phyloP scores from a whole-genome alignment of 2,888 invertebrate species.

The Anodontia alba region DNA sequence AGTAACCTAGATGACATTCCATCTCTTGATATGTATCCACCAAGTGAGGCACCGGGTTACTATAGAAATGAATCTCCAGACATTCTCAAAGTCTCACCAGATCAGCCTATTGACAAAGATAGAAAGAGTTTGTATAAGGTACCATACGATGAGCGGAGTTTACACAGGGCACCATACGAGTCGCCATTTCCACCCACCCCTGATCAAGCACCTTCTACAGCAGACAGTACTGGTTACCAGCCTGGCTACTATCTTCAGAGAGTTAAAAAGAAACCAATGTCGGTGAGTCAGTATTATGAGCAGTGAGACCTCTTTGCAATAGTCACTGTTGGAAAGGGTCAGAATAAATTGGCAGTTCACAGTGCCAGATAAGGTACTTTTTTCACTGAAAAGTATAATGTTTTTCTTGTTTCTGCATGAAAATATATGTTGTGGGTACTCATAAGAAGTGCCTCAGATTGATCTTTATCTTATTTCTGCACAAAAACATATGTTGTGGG shows the following conservation, averaged over 20 bases:
- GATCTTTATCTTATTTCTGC: no score
- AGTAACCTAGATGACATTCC: constrained; percentile 74
- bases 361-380: no score
- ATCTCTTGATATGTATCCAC: constrained; percentile 66
- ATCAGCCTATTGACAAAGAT: constrained; percentile 27
- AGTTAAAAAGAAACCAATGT: constrained; percentile 61
- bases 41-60: constrained; percentile 59
- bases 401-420: no score
- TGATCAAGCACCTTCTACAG: not conserved
- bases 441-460: no score
- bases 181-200: not conserved
- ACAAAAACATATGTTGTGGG: no score
- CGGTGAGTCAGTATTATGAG: constrained; percentile 59
- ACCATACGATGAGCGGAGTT: not conserved
- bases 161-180: constrained; percentile 8
- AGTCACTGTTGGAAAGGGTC: no score
- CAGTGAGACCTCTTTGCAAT: no score
- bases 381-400: no score
- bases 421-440: no score
- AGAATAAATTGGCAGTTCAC: no score
- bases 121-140: not conserved
- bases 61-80: constrained; percentile 65
- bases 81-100: constrained; percentile 41
- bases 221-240: constrained; percentile 9
- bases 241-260: constrained; percentile 64